phyloP scores from a whole-genome alignment of 2,888 invertebrate genomes.

The Amitus sp. region DNA sequence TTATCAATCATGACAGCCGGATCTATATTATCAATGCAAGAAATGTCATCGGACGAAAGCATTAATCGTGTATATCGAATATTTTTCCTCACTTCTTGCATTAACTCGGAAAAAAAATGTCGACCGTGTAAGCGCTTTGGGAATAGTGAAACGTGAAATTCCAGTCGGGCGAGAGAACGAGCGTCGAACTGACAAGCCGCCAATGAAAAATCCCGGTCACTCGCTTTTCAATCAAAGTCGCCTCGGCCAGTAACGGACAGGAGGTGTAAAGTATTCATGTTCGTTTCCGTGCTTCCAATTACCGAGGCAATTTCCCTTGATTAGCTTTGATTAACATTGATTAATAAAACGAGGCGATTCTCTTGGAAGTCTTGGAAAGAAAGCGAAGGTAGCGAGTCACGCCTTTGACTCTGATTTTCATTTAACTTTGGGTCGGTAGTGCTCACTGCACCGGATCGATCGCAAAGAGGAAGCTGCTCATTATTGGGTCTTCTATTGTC shows the following conservation, averaged over 20 bases:
- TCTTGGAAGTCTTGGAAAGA: background rate
- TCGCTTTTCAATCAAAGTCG: slow-evolving; percentile 5
- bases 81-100: too few species aligned
- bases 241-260: too few species aligned
- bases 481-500: slow-evolving; percentile 15
- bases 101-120: too few species aligned
- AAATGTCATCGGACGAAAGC: too few species aligned
- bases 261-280: background rate
- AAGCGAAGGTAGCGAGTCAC: slow-evolving; percentile 3
- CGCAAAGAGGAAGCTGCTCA: slow-evolving; percentile 19
- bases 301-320: background rate
- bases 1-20: too few species aligned
- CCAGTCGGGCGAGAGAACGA: too few species aligned
- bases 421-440: slow-evolving; percentile 13
- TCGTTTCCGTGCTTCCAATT: background rate
- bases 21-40: too few species aligned
- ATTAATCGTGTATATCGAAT: too few species aligned
- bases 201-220: too few species aligned
- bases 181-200: background rate
- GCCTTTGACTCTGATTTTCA: slow-evolving; percentile 22
- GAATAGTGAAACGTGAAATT: slow-evolving; percentile 12
- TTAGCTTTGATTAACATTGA: slow-evolving; percentile 3
- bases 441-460: slow-evolving; percentile 16
- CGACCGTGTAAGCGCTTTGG: slow-evolving; percentile 33
- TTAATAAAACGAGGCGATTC: slow-evolving; percentile 3